Percentiles rank a stretch among this genome's conserved stretches.
Conservation (phyloP, 2,113 vertebrate genomes). For the Opisthocomus hoazin region DNA sequence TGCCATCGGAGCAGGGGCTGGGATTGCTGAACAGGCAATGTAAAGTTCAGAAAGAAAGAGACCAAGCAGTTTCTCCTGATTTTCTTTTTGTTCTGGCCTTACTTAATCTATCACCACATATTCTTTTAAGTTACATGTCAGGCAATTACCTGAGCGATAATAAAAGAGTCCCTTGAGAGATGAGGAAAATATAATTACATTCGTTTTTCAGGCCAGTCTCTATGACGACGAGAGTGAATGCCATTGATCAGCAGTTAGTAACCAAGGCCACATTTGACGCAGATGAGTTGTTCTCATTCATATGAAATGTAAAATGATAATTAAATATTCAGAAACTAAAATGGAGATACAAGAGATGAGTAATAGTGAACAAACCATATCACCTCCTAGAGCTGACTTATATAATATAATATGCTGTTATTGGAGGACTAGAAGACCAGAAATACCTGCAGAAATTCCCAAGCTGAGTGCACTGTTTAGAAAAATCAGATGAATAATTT, state of each 20-base stretch:
- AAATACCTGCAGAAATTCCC: not conserved
- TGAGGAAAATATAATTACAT: slow-evolving; percentile 61
- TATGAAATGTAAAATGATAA: slow-evolving; percentile 42
- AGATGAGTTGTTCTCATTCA: slow-evolving; percentile 36
- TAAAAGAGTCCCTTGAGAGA: slow-evolving; percentile 56
- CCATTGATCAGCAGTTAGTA: slow-evolving; percentile 62
- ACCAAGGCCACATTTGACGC: not conserved
- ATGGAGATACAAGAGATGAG: not conserved
- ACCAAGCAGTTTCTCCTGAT: not conserved
- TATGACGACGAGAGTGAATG: slow-evolving; percentile 48
- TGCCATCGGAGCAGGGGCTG: not conserved
- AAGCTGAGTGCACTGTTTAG: not conserved
- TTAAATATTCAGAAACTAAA: slow-evolving; percentile 25
- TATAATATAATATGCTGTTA: not conserved
- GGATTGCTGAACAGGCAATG: not conserved
- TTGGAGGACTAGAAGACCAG: not conserved
- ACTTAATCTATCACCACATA: slow-evolving; percentile 28
- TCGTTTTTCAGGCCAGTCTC: slow-evolving; percentile 51
- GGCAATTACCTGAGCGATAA: slow-evolving; percentile 61
- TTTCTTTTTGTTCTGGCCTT: slow-evolving; percentile 3
- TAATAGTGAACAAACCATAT: not conserved
- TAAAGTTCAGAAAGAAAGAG: not conserved
- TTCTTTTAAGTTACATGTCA: slow-evolving; percentile 47
- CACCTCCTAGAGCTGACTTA: not conserved
- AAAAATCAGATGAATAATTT: not conserved